A percentile compares a stretch with the other conserved stretches of the same genome.
These are phyloP conservation scores for Melitaea athalia DNA, from an alignment of 2,888 invertebrate genomes.

Conservation along the genomic window DNA sequence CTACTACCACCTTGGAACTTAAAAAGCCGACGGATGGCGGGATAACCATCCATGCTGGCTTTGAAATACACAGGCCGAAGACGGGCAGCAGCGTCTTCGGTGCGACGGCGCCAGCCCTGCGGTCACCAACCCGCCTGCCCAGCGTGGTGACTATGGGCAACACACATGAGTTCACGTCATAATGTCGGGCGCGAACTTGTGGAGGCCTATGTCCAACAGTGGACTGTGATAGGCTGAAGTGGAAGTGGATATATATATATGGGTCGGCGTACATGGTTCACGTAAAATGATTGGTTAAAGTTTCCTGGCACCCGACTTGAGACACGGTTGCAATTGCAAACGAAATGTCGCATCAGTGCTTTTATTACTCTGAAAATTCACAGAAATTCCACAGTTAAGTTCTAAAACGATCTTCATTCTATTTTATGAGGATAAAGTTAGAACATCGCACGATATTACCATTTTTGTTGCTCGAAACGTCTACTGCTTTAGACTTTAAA, in stretches of 20 bases:
- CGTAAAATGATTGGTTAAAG: slow-evolving; percentile 44
- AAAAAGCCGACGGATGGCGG: too few relatives aligned
- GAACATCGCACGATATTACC: slow-evolving; percentile 23
- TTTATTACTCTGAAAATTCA: slow-evolving; percentile 56
- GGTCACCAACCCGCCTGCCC: too few relatives aligned
- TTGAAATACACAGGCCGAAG: too few relatives aligned
- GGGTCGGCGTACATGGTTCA: slow-evolving; percentile 46
- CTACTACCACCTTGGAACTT: too few relatives aligned
- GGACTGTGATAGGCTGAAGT: too few relatives aligned
- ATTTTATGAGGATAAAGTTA: slow-evolving; percentile 42
- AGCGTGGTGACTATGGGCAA: too few relatives aligned
- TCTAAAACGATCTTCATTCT: slow-evolving; percentile 53
- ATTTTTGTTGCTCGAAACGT: slow-evolving; percentile 19
- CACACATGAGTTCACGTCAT: too few relatives aligned
- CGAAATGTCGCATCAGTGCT: slow-evolving; percentile 56
- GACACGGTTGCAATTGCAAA: slow-evolving; percentile 53
- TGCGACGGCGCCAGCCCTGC: too few relatives aligned
- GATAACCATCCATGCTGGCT: too few relatives aligned
- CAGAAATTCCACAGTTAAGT: slow-evolving; percentile 53
- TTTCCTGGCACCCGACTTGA: slow-evolving; percentile 61
- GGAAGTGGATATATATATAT: slow-evolving; percentile 34
- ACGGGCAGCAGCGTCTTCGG: too few relatives aligned
- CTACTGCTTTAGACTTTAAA: slow-evolving; percentile 11
- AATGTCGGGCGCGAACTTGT: too few relatives aligned
- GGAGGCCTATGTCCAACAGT: too few relatives aligned